Percentiles rank a stretch among this genome's conserved stretches.
Evolutionary conservation across 2,888 invertebrate genomes (phyloP).

Genomic region (Chloroclystis v-ata): DNA sequence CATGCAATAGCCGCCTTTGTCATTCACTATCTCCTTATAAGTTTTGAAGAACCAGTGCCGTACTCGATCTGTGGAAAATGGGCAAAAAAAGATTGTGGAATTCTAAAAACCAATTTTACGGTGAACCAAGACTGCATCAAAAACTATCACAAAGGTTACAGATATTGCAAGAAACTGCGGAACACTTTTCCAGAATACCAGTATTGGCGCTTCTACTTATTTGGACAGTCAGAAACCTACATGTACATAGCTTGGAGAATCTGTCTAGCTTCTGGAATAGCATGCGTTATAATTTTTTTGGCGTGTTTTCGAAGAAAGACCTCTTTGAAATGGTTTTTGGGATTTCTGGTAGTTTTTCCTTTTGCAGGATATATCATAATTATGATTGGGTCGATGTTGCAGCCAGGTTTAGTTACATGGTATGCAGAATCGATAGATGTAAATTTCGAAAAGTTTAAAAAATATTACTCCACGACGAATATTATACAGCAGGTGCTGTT

Average conservation of each 20-base stretch:
- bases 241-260: slow-evolving; percentile 54
- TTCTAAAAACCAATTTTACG: slow-evolving; percentile 48
- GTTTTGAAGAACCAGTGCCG: slow-evolving; percentile 58
- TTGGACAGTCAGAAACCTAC: slow-evolving; percentile 23
- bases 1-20: slow-evolving; percentile 47
- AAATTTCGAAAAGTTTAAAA: slow-evolving; percentile 40
- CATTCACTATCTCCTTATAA: slow-evolving; percentile 61
- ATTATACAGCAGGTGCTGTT: slow-evolving; percentile 42
- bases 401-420: slow-evolving; percentile 55
- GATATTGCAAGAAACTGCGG: slow-evolving; percentile 44
- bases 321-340: slow-evolving; percentile 43
- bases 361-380: slow-evolving; percentile 40
- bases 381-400: slow-evolving; percentile 57
- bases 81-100: slow-evolving; percentile 46
- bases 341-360: slow-evolving; percentile 41
- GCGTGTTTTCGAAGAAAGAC: slow-evolving; percentile 46
- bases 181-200: slow-evolving; percentile 60
- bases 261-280: slow-evolving; percentile 49
- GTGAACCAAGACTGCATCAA: slow-evolving; percentile 56
- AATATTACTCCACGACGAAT: slow-evolving; percentile 33
- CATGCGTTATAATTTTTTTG: slow-evolving; percentile 39
- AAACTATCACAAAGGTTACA: slow-evolving; percentile 18
- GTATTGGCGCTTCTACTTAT: slow-evolving; percentile 49
- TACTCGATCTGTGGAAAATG: slow-evolving; percentile 55
- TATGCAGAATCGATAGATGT: slow-evolving; percentile 51